Conservation (phyloP, 1,140 invertebrate species). For the Drosophila micromelanica region DNA sequence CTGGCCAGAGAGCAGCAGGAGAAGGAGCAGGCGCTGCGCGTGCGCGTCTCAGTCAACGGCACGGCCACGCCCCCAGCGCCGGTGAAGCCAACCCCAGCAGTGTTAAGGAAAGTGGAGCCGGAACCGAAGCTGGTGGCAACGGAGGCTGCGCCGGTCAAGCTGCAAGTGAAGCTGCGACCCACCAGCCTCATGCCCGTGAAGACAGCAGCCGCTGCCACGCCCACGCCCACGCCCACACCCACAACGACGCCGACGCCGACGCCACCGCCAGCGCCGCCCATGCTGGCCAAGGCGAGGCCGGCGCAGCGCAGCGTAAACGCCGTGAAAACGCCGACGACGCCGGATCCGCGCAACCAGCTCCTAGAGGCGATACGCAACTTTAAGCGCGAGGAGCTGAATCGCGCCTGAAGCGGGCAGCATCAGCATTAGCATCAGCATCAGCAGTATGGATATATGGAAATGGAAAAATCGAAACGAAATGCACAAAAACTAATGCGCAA, state of each 20-base stretch:
- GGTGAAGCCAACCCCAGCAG: not conserved
- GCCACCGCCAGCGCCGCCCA: constrained; percentile 85
- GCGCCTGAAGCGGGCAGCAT: constrained; percentile 31
- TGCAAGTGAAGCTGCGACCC: constrained; percentile 60
- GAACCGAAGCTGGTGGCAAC: constrained; percentile 45
- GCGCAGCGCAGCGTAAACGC: constrained; percentile 27
- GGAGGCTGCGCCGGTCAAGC: constrained; percentile 15
- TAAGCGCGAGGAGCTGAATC: constrained; percentile 75
- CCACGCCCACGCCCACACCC: constrained; percentile 83
- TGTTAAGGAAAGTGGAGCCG: constrained; percentile 58
- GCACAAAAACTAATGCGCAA: constrained; percentile 58
- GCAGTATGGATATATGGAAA: not conserved
- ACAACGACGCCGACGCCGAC: constrained; percentile 79
- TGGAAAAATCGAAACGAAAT: constrained; percentile 32
- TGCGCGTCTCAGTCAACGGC: constrained; percentile 49
- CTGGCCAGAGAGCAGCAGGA: constrained; percentile 69
- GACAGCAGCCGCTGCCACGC: not conserved
- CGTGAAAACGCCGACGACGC: constrained; percentile 51
- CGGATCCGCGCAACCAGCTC: constrained; percentile 88
- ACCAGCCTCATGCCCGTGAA: constrained; percentile 16
- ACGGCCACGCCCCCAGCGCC: constrained; percentile 5
- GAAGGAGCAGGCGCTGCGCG: constrained; percentile 55
- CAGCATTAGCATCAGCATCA: not conserved
- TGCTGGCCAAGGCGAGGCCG: constrained; percentile 77
- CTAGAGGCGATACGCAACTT: constrained; percentile 90